Base-by-base conservation (phyloP, 2,797 vertebrate species). In the Catharus ustulatus region DNA sequence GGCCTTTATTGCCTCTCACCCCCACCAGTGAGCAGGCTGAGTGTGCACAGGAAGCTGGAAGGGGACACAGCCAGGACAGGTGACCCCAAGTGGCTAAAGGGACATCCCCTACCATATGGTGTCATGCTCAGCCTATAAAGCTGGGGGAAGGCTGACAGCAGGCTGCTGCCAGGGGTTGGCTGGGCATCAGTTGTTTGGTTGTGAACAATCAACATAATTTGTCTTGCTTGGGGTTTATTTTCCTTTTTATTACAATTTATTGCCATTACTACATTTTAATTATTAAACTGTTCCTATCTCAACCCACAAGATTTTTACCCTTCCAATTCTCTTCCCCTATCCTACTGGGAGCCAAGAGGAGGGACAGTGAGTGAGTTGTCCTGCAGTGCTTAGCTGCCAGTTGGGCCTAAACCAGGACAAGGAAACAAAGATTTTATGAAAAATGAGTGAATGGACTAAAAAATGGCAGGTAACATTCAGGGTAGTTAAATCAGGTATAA, bases 11-110 rank as follows among this genome's bases (percentile, higher is more conserved):
- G 30, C 46, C 58, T 72, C 36, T n/a, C 15, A 66, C 9, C 17
- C 17, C 40, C 36, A 55, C 8, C 48, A 48, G 36, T 0, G 0
- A 55, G 29, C 4, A 21, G 42, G 48, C 32, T 67, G 42, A 59
- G 66, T 8, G 18, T 27, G 32, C 64, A 71, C 27, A 67, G 55
- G 54, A 67, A 67, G 48, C 3, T 67, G 59, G 45, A 48, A 78
- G 42, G 54, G 21, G 54, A 82, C 46, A 71, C 3, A 26, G 46
- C 7, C 10, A 32, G 64, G 6, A 45, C 36, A 87, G 42, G 48
- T 57, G 54, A 73, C 18, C 36, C 54, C 61, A 21, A 5, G 21
- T 55, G 46, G 26, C 36, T 27, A 14, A 51, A 49, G 48, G 54
- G 43, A 29, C 57, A 57, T 24, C 36, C n/a, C 26, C 23, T 34